Evolutionary conservation across 1,140 invertebrate species (phyloP).

Genomic region (Myzus persicae): DNA sequence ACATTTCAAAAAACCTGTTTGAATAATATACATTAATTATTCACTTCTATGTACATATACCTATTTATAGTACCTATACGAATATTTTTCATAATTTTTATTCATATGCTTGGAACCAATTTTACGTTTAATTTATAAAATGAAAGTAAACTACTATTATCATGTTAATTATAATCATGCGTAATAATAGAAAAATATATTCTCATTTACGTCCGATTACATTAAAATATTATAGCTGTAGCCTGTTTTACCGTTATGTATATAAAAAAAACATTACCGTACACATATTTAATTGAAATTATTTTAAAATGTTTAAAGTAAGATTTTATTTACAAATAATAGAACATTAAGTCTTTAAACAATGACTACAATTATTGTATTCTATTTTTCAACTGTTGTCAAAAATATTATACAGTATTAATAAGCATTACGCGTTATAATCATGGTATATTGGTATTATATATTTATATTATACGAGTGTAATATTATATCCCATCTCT

Average conservation of each 20-base stretch:
- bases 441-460: too few relatives aligned
- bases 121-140: not conserved
- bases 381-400: not conserved
- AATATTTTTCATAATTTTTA: not conserved
- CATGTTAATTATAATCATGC: not conserved
- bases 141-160: not conserved
- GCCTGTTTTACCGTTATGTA: too few relatives aligned
- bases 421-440: not conserved
- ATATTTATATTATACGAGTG: not conserved
- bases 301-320: not conserved
- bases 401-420: not conserved
- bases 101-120: not conserved
- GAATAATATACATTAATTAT: not conserved
- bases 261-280: not conserved
- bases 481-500: not conserved
- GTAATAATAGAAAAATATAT: not conserved
- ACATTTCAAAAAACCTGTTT: slow-evolving; percentile 26
- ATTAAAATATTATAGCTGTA: not conserved
- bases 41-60: not conserved
- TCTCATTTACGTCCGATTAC: not conserved
- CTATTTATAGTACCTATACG: not conserved
- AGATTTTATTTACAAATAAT: not conserved
- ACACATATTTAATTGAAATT: not conserved
- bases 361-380: not conserved
- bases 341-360: not conserved